Evolutionary conservation across 1,140 invertebrate genomes (phyloP).

Genomic region (Zaprionus capensis): DNA sequence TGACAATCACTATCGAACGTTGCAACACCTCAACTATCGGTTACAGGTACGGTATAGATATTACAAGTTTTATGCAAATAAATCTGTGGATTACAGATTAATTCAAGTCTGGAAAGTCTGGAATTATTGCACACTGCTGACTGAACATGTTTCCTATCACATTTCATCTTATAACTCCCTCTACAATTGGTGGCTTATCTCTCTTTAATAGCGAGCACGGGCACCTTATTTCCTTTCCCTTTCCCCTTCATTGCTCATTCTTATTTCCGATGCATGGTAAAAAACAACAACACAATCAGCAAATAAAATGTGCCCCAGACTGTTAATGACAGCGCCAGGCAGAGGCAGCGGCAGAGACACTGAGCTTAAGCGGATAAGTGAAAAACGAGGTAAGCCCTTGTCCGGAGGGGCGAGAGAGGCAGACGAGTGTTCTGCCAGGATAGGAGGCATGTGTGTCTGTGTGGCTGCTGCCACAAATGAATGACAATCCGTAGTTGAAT

Average conservation of each 20-base stretch:
- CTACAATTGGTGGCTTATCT: background rate
- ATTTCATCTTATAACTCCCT: background rate
- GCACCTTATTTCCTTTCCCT: background rate
- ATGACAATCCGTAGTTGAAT: conserved; percentile 52
- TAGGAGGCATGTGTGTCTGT: background rate
- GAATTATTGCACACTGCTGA: background rate
- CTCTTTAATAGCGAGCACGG: background rate
- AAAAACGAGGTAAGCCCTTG: conserved; percentile 50
- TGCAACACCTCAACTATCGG: too few species aligned
- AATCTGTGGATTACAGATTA: background rate
- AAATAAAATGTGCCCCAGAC: conserved; percentile 37
- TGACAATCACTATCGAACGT: too few species aligned
- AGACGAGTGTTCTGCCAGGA: background rate
- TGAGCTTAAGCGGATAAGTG: conserved; percentile 50
- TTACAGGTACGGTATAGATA: too few species aligned
- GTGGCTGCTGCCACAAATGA: conserved; percentile 56
- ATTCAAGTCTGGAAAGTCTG: background rate
- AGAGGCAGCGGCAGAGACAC: conserved; percentile 2
- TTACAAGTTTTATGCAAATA: background rate
- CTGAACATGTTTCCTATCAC: background rate
- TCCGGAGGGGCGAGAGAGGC: background rate
- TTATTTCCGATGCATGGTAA: conserved; percentile 45
- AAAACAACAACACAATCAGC: conserved; percentile 31
- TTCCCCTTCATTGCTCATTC: background rate
- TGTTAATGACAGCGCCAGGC: conserved; percentile 50